phyloP scores from a whole-genome alignment of 2,888 invertebrate species.

The Ptychoptera contaminata region DNA sequence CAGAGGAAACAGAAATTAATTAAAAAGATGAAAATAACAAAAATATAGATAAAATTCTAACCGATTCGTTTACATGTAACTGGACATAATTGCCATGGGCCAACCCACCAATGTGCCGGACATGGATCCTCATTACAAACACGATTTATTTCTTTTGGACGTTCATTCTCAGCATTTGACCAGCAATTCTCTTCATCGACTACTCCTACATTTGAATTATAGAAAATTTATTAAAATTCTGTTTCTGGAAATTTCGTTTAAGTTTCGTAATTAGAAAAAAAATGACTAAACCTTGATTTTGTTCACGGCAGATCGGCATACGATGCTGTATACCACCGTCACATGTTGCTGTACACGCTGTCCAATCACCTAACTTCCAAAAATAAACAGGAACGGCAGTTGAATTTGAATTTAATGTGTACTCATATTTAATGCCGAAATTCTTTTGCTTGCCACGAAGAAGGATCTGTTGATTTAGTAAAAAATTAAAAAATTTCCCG shows the following conservation, averaged over 20 bases:
- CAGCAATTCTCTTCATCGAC: slow-evolving; percentile 45
- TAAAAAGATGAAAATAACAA: slow-evolving; percentile 16
- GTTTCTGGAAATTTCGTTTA: too few species aligned
- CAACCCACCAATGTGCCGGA: slow-evolving; percentile 73
- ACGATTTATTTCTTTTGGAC: slow-evolving; percentile 43
- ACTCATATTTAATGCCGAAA: slow-evolving; percentile 70
- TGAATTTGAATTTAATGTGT: slow-evolving; percentile 41
- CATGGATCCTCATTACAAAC: slow-evolving; percentile 49
- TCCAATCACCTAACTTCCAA: slow-evolving; percentile 72
- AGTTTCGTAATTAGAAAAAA: slow-evolving; percentile 1
- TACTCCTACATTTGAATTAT: slow-evolving; percentile 29
- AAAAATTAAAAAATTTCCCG: not conserved
- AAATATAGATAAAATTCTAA: slow-evolving; percentile 27
- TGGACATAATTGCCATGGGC: slow-evolving; percentile 73
- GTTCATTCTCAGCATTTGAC: slow-evolving; percentile 35
- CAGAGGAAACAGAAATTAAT: slow-evolving; percentile 2
- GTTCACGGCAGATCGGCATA: slow-evolving; percentile 32
- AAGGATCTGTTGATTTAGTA: slow-evolving; percentile 37
- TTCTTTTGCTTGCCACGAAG: slow-evolving; percentile 58
- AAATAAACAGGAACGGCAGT: slow-evolving; percentile 44
- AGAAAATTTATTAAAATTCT: not conserved
- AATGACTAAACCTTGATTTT: slow-evolving; percentile 30
- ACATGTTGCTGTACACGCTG: slow-evolving; percentile 59
- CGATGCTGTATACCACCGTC: slow-evolving; percentile 56
- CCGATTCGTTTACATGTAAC: slow-evolving; percentile 38